Percentiles rank a stretch among this genome's conserved stretches.
phyloP scores from a whole-genome alignment of 1,140 invertebrate species.

The Cephus cinctus region DNA sequence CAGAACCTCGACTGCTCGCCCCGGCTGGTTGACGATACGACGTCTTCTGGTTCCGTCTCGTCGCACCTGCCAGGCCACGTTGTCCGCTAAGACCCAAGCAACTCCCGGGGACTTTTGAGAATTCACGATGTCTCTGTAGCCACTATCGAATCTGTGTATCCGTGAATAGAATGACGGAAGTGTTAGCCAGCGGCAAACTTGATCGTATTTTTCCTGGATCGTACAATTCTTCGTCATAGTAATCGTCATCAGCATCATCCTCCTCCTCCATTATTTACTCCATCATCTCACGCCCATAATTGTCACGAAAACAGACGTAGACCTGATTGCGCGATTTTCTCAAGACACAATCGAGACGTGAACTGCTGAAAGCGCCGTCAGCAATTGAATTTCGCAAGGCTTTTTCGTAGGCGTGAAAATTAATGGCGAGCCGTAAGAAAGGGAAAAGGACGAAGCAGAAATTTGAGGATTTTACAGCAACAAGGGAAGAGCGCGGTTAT shows the following conservation, averaged over 20 bases:
- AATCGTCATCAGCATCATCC: no score
- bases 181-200: no score
- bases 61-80: slow-evolving; percentile 8
- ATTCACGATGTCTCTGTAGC: no score
- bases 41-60: slow-evolving; percentile 2
- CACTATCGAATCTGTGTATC: no score
- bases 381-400: neutral
- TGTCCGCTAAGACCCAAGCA: neutral
- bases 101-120: neutral
- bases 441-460: neutral
- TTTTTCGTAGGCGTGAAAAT: neutral
- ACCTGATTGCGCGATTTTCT: neutral
- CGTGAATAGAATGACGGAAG: no score
- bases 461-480: neutral
- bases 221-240: no score
- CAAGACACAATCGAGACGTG: neutral
- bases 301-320: no score
- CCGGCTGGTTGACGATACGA: neutral
- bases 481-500: neutral
- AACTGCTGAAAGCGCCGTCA: neutral
- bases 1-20: neutral
- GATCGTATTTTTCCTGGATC: no score
- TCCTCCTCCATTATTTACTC: no score
- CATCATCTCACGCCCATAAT: no score
- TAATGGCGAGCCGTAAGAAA: neutral